These are phyloP conservation scores for Burhinus bistriatus DNA, from an alignment of 2,113 vertebrate species.

Conservation along the genomic window DNA sequence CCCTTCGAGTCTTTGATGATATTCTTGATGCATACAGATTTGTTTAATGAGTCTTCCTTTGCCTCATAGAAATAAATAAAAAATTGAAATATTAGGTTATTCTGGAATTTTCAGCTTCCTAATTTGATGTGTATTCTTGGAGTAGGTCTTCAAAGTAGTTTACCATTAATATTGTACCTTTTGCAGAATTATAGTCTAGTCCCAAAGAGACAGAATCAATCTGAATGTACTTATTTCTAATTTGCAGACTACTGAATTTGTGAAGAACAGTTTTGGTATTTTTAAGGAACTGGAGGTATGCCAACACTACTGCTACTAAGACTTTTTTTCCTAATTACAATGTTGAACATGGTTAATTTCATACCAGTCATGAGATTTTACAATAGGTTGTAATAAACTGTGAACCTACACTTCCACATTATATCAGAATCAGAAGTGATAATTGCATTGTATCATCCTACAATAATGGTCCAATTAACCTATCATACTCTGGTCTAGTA, in stretches of 20 bases:
- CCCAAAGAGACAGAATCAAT: not conserved
- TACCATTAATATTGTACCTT: not conserved
- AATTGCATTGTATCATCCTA: conserved; percentile 25
- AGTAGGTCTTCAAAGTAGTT: not conserved
- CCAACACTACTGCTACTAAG: not conserved
- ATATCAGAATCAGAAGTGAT: conserved; percentile 17
- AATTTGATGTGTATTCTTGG: not conserved
- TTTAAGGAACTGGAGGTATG: conserved; percentile 15
- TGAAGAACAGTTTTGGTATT: not conserved
- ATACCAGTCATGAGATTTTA: conserved; percentile 4
- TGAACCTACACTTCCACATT: conserved; percentile 26
- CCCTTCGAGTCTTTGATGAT: not conserved
- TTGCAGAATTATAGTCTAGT: not conserved
- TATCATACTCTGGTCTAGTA: not conserved
- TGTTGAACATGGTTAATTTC: conserved; percentile 45
- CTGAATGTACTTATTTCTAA: no score
- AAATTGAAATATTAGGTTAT: not conserved
- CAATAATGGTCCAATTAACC: conserved; percentile 39
- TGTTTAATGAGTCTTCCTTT: not conserved
- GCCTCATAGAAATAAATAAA: not conserved
- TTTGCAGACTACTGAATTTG: no score
- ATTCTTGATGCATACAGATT: not conserved
- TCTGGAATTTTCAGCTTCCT: not conserved
- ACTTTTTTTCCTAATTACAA: conserved; percentile 8
- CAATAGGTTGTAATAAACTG: not conserved